Evolutionary conservation across 2,113 vertebrate species (phyloP), one percentile per base, ranked within the genome.

Genomic region (Lathamus discolor): DNA sequence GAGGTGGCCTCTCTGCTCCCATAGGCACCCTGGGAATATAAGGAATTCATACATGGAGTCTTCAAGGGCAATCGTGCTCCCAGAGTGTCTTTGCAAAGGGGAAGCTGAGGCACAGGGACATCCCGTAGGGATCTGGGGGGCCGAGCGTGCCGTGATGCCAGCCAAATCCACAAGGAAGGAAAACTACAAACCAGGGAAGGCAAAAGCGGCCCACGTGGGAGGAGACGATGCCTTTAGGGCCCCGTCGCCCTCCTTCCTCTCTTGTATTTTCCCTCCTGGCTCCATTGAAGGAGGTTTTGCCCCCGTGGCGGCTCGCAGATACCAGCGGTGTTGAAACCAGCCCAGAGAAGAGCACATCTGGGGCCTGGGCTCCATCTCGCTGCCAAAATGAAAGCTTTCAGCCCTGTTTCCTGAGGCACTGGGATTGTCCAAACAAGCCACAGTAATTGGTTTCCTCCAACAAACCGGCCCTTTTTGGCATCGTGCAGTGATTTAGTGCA

Each of bases 371-470:
- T 93, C 43, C 2, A 0, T 39, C 74, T 63, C 0, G 1, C 81
- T 93, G 95, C 96, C 96, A 97, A 91, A 91, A 93, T 67, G 12
- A 9, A 11, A 74, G 96, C 85, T 96, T 95, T 79, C 73, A 89
- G 88, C 90, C 49, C 77, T 20, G 24, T 91, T 91, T 95, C 96
- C 87, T 10, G 9, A 93, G 95, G 95, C 90, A 2, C 49, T 81
- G 76, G 86, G 88, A 52, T 83, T 93, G 95, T 95, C 86, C 90
- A 85, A 91, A 96, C 95, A 94, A 90, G 95, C 90, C 94, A 72
- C 82, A 88, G 77, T 49, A 87, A 95, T 94, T 85, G 82, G 92
- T 87, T 94, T 91, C 84, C 85, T 91, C 79, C 46, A 15, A 84
- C 82, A 83, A 92, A 55, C 90, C 63, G 0, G 33, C 86, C 41